Conservation (phyloP, 2,113 vertebrate genomes). For the Polypterus senegalus region DNA sequence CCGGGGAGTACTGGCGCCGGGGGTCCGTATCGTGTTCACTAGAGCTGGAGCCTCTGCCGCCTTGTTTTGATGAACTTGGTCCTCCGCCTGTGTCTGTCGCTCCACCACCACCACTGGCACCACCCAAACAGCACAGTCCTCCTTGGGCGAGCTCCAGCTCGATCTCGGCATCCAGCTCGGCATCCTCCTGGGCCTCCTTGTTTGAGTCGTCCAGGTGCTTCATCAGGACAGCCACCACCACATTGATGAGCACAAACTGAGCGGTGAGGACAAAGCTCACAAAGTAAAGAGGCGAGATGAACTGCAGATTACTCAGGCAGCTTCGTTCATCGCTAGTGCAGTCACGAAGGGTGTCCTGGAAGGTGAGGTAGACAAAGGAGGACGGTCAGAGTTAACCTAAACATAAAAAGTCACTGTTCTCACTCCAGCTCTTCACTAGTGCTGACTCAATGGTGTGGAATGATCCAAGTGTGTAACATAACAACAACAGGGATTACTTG, state of each 20-base stretch:
- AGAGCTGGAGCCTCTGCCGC: slow-evolving; percentile 24
- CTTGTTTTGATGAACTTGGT: slow-evolving; percentile 15
- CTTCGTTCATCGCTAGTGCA: slow-evolving; percentile 60
- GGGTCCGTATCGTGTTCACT: slow-evolving; percentile 31
- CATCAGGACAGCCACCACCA: slow-evolving; percentile 98
- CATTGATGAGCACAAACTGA: slow-evolving; percentile 98
- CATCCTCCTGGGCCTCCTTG: slow-evolving; percentile 96
- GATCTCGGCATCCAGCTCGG: slow-evolving; percentile 94
- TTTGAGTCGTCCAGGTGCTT: slow-evolving; percentile 98
- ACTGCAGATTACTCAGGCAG: slow-evolving; percentile 52
- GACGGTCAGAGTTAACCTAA: too few relatives aligned
- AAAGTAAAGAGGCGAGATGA: slow-evolving; percentile 67
- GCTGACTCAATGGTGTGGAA: too few relatives aligned
- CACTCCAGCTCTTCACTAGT: too few relatives aligned
- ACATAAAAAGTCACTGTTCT: too few relatives aligned
- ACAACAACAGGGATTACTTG: too few relatives aligned
- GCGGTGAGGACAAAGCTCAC: slow-evolving; percentile 98
- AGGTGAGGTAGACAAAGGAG: too few relatives aligned
- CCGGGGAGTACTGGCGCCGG: slow-evolving; percentile 70
- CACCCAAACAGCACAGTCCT: slow-evolving; percentile 44
- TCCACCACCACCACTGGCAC: slow-evolving; percentile 36
- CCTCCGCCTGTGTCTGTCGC: slow-evolving; percentile 24
- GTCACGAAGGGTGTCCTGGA: slow-evolving; percentile 61
- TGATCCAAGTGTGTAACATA: too few relatives aligned
- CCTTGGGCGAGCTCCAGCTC: slow-evolving; percentile 87